Base-by-base conservation (phyloP, 2,797 vertebrate genomes). In the Anisognathus igniventris region DNA sequence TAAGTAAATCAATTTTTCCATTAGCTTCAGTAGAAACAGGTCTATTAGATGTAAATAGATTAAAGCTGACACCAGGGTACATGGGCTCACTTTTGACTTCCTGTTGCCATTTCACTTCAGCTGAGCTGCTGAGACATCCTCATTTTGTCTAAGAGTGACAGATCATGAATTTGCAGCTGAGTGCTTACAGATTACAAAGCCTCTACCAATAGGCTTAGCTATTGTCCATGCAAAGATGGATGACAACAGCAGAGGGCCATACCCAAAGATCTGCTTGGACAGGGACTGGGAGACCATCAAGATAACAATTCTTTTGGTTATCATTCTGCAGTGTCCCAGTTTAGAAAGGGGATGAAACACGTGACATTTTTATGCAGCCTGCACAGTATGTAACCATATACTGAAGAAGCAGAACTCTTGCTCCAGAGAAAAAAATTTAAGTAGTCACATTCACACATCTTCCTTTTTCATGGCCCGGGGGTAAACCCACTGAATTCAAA, bases 21-120 rank as follows among this genome's bases (percentile, higher is more conserved):
- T 72, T 53, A 80, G 22, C 50, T 86, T 89, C 75, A 65, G 30
- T 77, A 67, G 72, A 94, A 86, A 78, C 9, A 75, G 28, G 15
- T 85, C 64, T 95, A 82, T 74, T 80, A 80, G 35, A 61, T 54
- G 11, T 21, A 74, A 88, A 77, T 31, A 86, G 35, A 74, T 16
- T 68, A 54, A 85, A 82, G 76, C 79, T 0, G 10, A 81, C 64
- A 83, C 19, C 8, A 56, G 37, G 18, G 31, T 53, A 80, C 25
- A 7, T 9, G 28, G 50, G 65, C 50, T 89, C 10, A 1, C 21
- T 89, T 88, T 89, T 75, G 4, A 76, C 61, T 92, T 96, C 75
- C 78, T 89, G 42, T 61, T 92, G 35, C 30, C 73, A n/a, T 83
- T 94, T 89, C 75, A 80, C 37, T 80, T 90, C 76, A 92, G 40